Percentiles rank a stretch among this genome's conserved stretches.
Conservation (phyloP, 2,888 invertebrate species). For the Spilarctia lutea region DNA sequence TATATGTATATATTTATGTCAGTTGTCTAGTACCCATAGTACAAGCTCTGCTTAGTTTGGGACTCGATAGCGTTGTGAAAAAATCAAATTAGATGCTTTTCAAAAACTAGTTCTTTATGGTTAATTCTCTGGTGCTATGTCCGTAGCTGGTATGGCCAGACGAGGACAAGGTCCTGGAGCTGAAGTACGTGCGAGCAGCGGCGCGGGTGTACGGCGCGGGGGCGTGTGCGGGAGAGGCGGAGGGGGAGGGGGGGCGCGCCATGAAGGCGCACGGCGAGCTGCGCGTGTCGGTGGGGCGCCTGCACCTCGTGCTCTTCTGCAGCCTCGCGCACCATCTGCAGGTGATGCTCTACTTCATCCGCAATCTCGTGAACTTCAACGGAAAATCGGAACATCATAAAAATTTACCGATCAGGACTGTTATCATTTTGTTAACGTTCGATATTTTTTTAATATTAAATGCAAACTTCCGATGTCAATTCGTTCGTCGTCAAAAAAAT, state of each 20-base stretch:
- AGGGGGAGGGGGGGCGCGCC: slow-evolving; percentile 61
- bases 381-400: too few relatives aligned
- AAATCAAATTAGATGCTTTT: background rate
- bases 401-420: too few relatives aligned
- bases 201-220: slow-evolving; percentile 83
- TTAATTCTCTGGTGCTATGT: slow-evolving; percentile 15
- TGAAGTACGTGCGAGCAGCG: slow-evolving; percentile 91
- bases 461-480: too few relatives aligned
- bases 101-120: background rate
- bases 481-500: too few relatives aligned
- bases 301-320: slow-evolving; percentile 90
- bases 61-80: too few relatives aligned
- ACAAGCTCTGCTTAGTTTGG: too few relatives aligned
- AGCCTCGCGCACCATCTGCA: slow-evolving; percentile 88
- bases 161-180: slow-evolving; percentile 92
- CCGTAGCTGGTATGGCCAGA: slow-evolving; percentile 90
- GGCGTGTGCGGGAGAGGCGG: slow-evolving; percentile 5
- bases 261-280: slow-evolving; percentile 90
- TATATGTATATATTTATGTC: too few relatives aligned
- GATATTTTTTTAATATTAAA: background rate
- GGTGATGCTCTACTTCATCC: slow-evolving; percentile 66
- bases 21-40: too few relatives aligned
- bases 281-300: slow-evolving; percentile 89
- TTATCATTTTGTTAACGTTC: background rate
- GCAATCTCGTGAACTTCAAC: background rate